Evolutionary conservation across 2,888 invertebrate genomes (phyloP), one percentile per base, ranked within the genome.

Genomic region (Netelia virgata): DNA sequence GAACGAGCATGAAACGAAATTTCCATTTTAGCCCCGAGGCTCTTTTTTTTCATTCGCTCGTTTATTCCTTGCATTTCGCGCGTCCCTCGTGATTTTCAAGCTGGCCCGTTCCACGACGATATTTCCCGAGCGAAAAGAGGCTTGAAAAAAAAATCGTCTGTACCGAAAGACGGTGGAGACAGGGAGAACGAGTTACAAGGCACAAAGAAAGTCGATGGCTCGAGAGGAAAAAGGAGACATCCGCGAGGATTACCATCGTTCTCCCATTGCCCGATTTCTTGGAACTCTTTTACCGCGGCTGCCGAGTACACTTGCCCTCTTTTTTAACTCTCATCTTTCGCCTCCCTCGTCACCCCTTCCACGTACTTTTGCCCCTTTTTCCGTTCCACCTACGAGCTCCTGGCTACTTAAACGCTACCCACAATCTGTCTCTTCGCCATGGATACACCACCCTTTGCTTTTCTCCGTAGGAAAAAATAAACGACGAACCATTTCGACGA

Each of bases 1-100:
- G 43, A 79, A 64, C 57, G 63, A 69, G 70, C 63, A 63, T 81
- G 77, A 73, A 84, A 77, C 55, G 69, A 73, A 81, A 84, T 84
- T 81, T 84, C 84, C 81, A 84, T 84, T 81, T 84, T 76, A 81
- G 84, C 84, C 84, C 16, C 16, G 63, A 77, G 84, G 72, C 47
- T 59, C 55, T 76, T 72, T 61, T 66, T 66, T 53, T 57, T 61
- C 50, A 16, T 75, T 68, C 55, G 28, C 61, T 68, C 69, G 61
- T 64, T 81, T 64, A 68, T 84, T 81, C 76, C 73, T 74, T 76
- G 73, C 76, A 81, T 84, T 84, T 81, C 57, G 66, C 53, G 72
- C 69, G 14, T 47, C 36, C 59, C 66, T 47, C 63, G 36, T 61
- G 57, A 18, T 16, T 23, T n/a, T 18, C 18, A 18, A 16, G 10